phyloP scores from a whole-genome alignment of 2,797 vertebrate genomes.

The Eupleurogrammus muticus region DNA sequence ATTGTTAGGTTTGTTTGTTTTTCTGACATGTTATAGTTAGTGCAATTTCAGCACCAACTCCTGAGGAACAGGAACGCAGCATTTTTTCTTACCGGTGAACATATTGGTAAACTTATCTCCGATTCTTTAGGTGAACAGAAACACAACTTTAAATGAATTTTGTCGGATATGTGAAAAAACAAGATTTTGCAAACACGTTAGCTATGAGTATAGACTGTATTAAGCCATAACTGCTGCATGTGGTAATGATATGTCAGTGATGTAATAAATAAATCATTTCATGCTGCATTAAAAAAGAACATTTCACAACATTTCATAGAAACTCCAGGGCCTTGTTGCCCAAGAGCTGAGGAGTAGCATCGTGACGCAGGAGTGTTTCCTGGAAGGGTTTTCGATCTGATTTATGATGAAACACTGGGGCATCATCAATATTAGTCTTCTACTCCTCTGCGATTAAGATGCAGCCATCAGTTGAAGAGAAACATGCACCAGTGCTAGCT shows the following conservation, averaged over 20 bases:
- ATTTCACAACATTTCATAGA: background rate
- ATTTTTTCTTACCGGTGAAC: too few species aligned
- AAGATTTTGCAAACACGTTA: background rate
- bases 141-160: background rate
- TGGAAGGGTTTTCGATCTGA: background rate
- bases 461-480: background rate
- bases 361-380: background rate
- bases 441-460: constrained; percentile 5
- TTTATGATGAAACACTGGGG: constrained; percentile 4
- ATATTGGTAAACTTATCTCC: too few species aligned
- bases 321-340: background rate
- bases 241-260: background rate
- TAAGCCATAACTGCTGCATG: too few species aligned
- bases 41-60: too few species aligned
- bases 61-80: too few species aligned
- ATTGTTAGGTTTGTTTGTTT: too few species aligned
- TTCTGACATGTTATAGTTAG: too few species aligned
- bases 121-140: too few species aligned
- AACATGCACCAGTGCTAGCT: background rate
- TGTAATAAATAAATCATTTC: too few species aligned
- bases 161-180: background rate
- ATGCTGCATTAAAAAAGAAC: too few species aligned
- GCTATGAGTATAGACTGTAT: too few species aligned
- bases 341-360: background rate
- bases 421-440: too few species aligned